Evolutionary conservation across 2,113 vertebrate species (phyloP).

Genomic region (Lonchura striata): DNA sequence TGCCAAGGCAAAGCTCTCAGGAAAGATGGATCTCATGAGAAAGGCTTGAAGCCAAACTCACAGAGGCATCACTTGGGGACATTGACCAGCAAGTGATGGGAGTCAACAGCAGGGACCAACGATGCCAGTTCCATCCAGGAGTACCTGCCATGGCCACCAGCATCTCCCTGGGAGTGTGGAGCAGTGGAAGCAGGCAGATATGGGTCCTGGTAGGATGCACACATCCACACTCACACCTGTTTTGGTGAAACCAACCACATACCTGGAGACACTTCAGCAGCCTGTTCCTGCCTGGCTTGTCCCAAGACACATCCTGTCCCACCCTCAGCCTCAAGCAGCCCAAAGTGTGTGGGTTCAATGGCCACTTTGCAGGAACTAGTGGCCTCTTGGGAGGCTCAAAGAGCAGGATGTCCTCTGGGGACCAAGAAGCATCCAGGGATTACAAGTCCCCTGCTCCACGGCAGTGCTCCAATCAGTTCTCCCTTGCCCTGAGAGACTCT

Average conservation of each 20-base stretch:
- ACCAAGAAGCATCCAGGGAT: not conserved
- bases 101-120: not conserved
- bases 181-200: not conserved
- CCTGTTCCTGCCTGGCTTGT: not conserved
- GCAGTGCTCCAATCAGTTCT: not conserved
- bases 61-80: not conserved
- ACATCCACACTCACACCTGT: not conserved
- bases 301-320: not conserved
- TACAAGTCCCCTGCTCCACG: not conserved
- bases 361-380: not conserved
- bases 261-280: not conserved
- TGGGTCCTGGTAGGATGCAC: not conserved
- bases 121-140: not conserved
- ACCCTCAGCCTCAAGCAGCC: not conserved
- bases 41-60: not conserved
- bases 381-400: not conserved
- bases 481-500: not conserved
- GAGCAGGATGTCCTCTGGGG: not conserved
- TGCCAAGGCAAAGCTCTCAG: not conserved
- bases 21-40: not conserved
- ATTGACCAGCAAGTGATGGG: not conserved
- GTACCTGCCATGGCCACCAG: not conserved
- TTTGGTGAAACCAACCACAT: not conserved
- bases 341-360: not conserved
- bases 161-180: rapidly evolving